Base-by-base conservation (phyloP, 2,797 vertebrate genomes). In the Sebastes goodei region DNA sequence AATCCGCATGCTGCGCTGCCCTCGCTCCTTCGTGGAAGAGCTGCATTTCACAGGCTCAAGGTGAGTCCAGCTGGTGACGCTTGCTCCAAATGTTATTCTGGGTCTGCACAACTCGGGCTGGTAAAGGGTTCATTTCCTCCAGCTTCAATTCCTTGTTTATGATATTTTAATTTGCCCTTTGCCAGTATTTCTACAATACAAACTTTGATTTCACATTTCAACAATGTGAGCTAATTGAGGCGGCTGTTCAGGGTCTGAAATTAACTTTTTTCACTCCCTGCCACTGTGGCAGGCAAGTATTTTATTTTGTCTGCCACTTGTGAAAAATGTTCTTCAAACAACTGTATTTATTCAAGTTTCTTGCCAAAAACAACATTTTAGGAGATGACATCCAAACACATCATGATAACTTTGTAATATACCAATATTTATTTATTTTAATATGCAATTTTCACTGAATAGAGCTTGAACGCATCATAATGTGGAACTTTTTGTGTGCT, bases 1-100 rank as follows among this genome's bases (percentile, higher is more conserved):
- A 0, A 95, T 97, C 29, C 89, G 91, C 33, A 94, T 94, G 32
- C 96, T 99, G 74, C 97, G 97, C 85, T 98, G 97, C 77, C 97
- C 98, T 0, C 96, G 97, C 33, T 92, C 97, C 4, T 97, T 93
- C 27, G 91, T 99, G 33, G 94, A 95, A 5, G 93, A 96, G 4
- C 95, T 96, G 0, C 23, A 88, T 21, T 94, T 97, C 79, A 94
- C 95, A 76, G 92, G 88, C 33, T 88, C 55, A 30, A 83, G 93
- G 98, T 99, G 93, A 96, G 96, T 84, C 29, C 12, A 2, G 9
- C 17, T 49, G 4, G 0, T 10, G 5, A 5, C 0, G 7, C 21
- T 12, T 0, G 0, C 9, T 35, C 3, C 57, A 35, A 14, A 9
- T 5, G 5, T 23, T 12, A 6, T 56, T 42, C 53, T 57, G 56